Conservation (phyloP, 2,113 vertebrate genomes). For the Anser brachyrhynchus region DNA sequence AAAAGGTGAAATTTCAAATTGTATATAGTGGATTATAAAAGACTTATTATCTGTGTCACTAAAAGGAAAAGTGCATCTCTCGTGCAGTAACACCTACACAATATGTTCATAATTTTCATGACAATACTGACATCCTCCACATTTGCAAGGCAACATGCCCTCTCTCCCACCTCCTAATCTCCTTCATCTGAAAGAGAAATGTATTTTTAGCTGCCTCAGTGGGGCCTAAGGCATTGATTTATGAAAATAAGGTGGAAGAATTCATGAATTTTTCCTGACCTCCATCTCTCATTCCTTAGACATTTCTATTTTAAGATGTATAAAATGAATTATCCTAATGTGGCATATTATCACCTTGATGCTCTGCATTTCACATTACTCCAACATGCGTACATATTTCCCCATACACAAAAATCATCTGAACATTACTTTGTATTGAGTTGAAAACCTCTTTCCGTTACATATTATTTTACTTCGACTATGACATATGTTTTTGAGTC, state of each 20-base stretch:
- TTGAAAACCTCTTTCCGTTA: background rate
- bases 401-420: conserved; percentile 16
- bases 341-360: conserved; percentile 75
- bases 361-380: conserved; percentile 41
- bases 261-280: conserved; percentile 79
- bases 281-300: conserved; percentile 76
- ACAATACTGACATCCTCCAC: conserved; percentile 46
- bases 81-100: background rate
- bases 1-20: conserved; percentile 50
- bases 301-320: conserved; percentile 79
- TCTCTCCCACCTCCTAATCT: conserved; percentile 75
- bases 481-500: background rate
- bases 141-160: conserved; percentile 58
- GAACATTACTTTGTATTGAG: conserved; percentile 1
- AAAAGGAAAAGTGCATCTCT: conserved; percentile 31
- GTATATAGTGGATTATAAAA: conserved; percentile 15
- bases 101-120: conserved; percentile 27
- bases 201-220: conserved; percentile 79
- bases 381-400: background rate
- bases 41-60: conserved; percentile 44
- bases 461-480: conserved; percentile 33
- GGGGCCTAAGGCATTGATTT: conserved; percentile 77
- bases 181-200: conserved; percentile 80
- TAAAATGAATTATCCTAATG: conserved; percentile 78
- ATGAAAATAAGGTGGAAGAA: conserved; percentile 80